Evolutionary conservation across 1,140 invertebrate species (phyloP).

Genomic region (Pemphigus obesinymphae): DNA sequence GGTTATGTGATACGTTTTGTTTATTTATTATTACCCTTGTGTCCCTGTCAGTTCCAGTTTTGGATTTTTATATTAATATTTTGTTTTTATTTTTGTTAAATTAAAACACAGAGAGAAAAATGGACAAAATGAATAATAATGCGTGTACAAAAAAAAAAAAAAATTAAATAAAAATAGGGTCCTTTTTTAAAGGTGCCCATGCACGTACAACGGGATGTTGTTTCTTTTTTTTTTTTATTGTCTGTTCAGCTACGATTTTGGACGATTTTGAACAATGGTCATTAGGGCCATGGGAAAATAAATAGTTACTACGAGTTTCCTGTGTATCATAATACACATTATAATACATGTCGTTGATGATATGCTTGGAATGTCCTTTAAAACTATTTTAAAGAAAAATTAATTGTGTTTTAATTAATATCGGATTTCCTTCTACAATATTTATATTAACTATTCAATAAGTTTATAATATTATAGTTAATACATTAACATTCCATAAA

Average conservation of each 20-base stretch:
- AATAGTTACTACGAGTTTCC: slow-evolving; percentile 14
- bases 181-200: slow-evolving; percentile 11
- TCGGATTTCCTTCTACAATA: not conserved
- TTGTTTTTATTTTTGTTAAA: slow-evolving; percentile 35
- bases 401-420: not conserved
- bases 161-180: slow-evolving; percentile 26
- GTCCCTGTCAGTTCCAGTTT: slow-evolving; percentile 40
- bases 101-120: slow-evolving; percentile 14
- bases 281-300: slow-evolving; percentile 14
- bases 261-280: slow-evolving; percentile 30
- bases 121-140: slow-evolving; percentile 21
- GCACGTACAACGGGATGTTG: slow-evolving; percentile 9
- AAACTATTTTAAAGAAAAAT: not conserved
- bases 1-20: slow-evolving; percentile 27
- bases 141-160: too few species aligned
- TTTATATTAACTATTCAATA: too few species aligned
- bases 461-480: too few species aligned
- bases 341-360: not conserved
- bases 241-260: slow-evolving; percentile 1
- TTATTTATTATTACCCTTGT: slow-evolving; percentile 38
- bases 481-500: too few species aligned
- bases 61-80: slow-evolving; percentile 33
- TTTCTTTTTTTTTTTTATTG: slow-evolving; percentile 6
- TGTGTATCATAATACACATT: not conserved
- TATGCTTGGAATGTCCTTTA: not conserved